These are phyloP conservation scores for Molossus molossus DNA, from an alignment of 2,797 vertebrate genomes.

Conservation along the genomic window DNA sequence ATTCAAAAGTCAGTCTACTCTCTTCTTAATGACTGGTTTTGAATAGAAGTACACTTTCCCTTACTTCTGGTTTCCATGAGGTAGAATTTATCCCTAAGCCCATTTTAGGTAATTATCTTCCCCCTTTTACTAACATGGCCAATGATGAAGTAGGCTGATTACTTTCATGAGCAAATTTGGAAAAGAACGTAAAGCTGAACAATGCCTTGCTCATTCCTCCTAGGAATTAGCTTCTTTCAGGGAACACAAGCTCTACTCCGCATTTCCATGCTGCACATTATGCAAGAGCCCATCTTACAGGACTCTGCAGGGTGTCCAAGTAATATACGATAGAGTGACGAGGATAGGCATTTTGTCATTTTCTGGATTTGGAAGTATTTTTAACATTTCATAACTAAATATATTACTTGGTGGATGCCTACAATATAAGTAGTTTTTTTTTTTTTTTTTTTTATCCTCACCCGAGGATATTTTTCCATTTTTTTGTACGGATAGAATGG, in stretches of 20 bases:
- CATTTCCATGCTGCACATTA: background rate
- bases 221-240: background rate
- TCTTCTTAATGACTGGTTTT: background rate
- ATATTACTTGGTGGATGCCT: background rate
- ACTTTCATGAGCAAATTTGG: background rate
- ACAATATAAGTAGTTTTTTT: background rate
- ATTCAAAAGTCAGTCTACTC: background rate
- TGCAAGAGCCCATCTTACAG: background rate
- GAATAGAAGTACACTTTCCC: background rate
- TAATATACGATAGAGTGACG: background rate
- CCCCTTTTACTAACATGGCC: background rate
- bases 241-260: background rate
- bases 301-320: background rate
- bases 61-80: background rate
- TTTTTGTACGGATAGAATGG: too few species aligned
- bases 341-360: background rate
- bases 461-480: too few species aligned
- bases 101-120: background rate
- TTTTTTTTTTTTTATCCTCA: too few species aligned
- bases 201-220: background rate
- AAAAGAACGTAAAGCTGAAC: background rate
- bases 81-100: background rate
- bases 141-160: background rate
- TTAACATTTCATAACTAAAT: constrained; percentile 22
- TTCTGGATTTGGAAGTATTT: background rate